Percentiles rank a stretch among this genome's conserved stretches.
Conservation (phyloP, 2,797 vertebrate species). For the Phrynocephalus forsythii region DNA sequence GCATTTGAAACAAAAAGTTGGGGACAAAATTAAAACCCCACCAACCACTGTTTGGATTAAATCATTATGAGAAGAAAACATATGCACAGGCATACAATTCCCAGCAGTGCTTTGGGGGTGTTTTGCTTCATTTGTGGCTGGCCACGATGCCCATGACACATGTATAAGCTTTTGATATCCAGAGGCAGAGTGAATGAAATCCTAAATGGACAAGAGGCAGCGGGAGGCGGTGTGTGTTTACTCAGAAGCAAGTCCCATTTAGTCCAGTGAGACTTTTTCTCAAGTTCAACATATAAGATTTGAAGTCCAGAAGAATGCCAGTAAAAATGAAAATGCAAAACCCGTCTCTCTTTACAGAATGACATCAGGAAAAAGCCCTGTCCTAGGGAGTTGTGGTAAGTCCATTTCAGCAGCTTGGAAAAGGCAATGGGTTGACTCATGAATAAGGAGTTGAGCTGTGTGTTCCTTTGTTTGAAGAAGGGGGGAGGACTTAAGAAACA, state of each 20-base stretch:
- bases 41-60: background rate
- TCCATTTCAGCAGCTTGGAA: background rate
- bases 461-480: too few relatives aligned
- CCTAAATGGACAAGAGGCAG: background rate
- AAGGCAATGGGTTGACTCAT: background rate
- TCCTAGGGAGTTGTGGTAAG: too few relatives aligned
- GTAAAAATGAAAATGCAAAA: background rate
- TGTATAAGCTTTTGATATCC: background rate
- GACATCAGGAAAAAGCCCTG: background rate
- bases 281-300: background rate
- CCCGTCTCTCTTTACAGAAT: background rate
- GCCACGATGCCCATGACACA: background rate
- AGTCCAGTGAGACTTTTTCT: background rate
- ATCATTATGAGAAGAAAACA: constrained; percentile 36
- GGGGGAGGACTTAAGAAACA: too few relatives aligned
- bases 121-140: background rate
- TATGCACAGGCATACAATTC: constrained; percentile 17
- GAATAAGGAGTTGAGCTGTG: background rate
- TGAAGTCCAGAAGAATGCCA: background rate
- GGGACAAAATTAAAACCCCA: background rate
- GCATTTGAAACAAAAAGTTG: constrained; percentile 76
- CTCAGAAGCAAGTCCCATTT: background rate
- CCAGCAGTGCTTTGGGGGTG: background rate
- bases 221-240: background rate
- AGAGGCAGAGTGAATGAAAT: background rate